phyloP scores from a whole-genome alignment of 30 jellyfish, hydroid and myxozoan genomes.

The Haliclystus octoradiatus region DNA sequence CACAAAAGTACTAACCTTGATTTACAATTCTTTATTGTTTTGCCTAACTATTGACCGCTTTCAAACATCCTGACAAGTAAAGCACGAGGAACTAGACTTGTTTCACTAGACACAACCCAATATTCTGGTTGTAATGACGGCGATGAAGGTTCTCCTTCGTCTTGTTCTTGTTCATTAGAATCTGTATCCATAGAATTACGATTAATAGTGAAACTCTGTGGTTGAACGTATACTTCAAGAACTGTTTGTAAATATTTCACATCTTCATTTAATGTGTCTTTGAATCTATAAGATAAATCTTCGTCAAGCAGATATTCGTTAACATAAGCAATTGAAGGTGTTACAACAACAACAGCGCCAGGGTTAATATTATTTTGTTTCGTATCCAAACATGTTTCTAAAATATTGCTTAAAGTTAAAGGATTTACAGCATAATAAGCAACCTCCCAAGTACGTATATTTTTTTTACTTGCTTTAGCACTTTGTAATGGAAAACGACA shows the following conservation, averaged over 20 bases:
- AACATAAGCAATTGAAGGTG: constrained; percentile 38
- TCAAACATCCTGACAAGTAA: neutral
- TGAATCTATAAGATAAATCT: constrained; percentile 34
- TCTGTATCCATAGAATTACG: neutral
- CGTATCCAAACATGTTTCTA: constrained; percentile 4
- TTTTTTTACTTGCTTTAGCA: constrained; percentile 3
- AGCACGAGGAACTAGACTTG: neutral
- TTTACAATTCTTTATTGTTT: too few relatives aligned
- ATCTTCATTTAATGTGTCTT: constrained; percentile 7
- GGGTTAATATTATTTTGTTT: neutral
- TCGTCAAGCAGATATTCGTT: constrained; percentile 27
- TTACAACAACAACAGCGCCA: constrained; percentile 13
- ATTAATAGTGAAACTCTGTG: constrained; percentile 7
- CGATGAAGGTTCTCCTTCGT: neutral
- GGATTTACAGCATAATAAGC: constrained; percentile 34
- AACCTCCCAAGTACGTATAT: constrained; percentile 14
- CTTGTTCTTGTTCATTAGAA: neutral
- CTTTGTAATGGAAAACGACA: constrained; percentile 13
- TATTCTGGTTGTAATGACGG: neutral
- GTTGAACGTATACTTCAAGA: constrained; percentile 24
- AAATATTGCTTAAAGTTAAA: neutral
- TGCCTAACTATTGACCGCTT: neutral
- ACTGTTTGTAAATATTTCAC: constrained; percentile 29
- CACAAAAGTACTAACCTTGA: too few relatives aligned
- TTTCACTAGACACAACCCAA: neutral